Percentiles rank a stretch among this genome's conserved stretches.
Conservation (phyloP, 2,888 invertebrate genomes). For the Drosophila mimica region DNA sequence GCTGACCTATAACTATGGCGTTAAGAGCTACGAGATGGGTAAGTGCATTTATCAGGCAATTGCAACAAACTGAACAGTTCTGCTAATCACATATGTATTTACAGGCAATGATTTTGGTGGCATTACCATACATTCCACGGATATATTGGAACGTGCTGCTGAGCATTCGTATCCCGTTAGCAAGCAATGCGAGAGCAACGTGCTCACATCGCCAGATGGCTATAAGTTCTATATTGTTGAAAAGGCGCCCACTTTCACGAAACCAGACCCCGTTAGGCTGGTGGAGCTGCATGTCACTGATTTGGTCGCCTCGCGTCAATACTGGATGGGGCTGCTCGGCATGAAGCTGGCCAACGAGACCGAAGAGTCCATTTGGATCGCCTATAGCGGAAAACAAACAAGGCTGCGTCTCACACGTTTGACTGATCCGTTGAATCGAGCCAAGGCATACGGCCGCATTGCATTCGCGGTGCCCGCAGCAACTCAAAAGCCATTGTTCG, state of each 20-base stretch:
- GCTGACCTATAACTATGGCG: conserved; percentile 98
- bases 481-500: conserved; percentile 91
- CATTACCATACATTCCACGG: conserved; percentile 92
- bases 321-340: conserved; percentile 93
- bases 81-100: not conserved
- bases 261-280: conserved; percentile 92
- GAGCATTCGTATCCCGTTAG: conserved; percentile 90
- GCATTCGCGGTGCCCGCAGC: conserved; percentile 95
- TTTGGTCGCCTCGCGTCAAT: conserved; percentile 90
- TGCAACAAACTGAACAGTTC: not conserved
- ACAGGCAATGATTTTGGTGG: conserved; percentile 93
- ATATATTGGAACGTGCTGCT: conserved; percentile 90
- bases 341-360: conserved; percentile 89
- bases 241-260: conserved; percentile 86
- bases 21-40: conserved; percentile 93
- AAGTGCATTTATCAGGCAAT: conserved; percentile 9
- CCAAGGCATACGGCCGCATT: conserved; percentile 96
- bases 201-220: conserved; percentile 95
- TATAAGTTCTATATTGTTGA: conserved; percentile 93
- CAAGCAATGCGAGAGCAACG: conserved; percentile 87
- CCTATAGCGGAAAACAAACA: conserved; percentile 90
- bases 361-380: conserved; percentile 88
- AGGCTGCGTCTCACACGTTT: conserved; percentile 89
- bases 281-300: conserved; percentile 92
- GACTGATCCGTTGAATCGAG: conserved; percentile 89